Conservation (phyloP, 2,888 invertebrate genomes). For the Gari tellinella region DNA sequence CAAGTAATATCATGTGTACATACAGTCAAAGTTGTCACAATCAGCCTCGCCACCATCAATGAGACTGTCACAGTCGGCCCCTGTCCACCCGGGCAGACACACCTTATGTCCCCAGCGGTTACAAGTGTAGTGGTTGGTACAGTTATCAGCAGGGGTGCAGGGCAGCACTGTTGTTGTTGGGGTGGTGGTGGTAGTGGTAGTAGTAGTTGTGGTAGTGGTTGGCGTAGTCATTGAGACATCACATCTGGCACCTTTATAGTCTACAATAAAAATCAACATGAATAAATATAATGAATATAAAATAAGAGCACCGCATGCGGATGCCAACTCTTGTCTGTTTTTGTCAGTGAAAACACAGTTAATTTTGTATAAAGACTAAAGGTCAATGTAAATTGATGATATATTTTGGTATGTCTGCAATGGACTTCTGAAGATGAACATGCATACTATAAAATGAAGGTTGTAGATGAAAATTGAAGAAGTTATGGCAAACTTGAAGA, state of each 20-base stretch:
- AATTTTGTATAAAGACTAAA: no score
- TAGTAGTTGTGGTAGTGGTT: conserved; percentile 31
- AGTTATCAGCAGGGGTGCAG: conserved; percentile 37
- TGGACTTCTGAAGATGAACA: no score
- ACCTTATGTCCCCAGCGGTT: conserved; percentile 94
- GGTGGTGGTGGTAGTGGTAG: conserved; percentile 32
- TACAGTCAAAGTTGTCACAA: conserved; percentile 61
- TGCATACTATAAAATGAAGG: no score
- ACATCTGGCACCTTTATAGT: neutral
- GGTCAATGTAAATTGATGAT: no score
- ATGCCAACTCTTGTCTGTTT: no score
- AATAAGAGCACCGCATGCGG: no score
- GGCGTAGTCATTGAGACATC: conserved; percentile 18
- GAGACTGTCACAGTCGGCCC: conserved; percentile 91
- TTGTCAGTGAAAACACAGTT: no score
- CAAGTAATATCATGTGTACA: no score
- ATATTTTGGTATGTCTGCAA: no score
- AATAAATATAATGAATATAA: no score
- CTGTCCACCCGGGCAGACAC: conserved; percentile 96
- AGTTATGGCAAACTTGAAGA: no score
- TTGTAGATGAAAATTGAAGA: no score
- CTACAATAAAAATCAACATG: neutral
- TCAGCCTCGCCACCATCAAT: conserved; percentile 58
- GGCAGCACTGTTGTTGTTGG: conserved; percentile 40
- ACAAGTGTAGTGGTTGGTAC: conserved; percentile 93